Evolutionary conservation across 2,797 vertebrate genomes (phyloP).

Genomic region (Acrocephalus scirpaceus): DNA sequence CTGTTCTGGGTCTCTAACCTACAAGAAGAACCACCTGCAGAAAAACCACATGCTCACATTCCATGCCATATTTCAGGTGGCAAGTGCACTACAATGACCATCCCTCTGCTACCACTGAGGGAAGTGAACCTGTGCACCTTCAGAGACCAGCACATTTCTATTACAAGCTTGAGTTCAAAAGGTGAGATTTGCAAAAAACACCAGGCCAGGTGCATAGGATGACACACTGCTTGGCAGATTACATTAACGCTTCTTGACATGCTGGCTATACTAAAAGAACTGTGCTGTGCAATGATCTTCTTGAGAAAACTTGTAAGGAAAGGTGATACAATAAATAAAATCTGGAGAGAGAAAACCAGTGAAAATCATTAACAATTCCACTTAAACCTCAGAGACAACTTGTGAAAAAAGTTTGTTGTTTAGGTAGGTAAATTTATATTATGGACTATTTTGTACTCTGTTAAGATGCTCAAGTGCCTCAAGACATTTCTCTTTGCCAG

Average conservation of each 20-base stretch:
- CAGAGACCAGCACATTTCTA: background rate
- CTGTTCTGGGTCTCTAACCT: background rate
- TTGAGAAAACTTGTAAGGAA: background rate
- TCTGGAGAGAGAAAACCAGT: background rate
- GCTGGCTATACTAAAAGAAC: background rate
- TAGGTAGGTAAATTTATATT: background rate
- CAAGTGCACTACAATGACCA: background rate
- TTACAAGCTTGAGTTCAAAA: background rate
- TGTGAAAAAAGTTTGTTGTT: background rate
- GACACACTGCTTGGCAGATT: background rate
- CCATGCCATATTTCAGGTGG: background rate
- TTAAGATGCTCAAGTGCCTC: background rate
- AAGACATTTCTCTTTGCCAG: constrained; percentile 21
- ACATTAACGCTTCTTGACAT: background rate
- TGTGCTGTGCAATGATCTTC: background rate
- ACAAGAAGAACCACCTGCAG: background rate
- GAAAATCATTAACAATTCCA: background rate
- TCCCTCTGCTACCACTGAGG: background rate
- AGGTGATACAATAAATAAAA: background rate
- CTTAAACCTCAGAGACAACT: background rate
- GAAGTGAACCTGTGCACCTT: background rate
- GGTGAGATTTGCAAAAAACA: background rate
- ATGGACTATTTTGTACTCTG: background rate
- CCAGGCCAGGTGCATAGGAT: background rate
- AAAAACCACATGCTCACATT: background rate